Base-by-base conservation (phyloP, 2,888 invertebrate species). In the Formica aserva region DNA sequence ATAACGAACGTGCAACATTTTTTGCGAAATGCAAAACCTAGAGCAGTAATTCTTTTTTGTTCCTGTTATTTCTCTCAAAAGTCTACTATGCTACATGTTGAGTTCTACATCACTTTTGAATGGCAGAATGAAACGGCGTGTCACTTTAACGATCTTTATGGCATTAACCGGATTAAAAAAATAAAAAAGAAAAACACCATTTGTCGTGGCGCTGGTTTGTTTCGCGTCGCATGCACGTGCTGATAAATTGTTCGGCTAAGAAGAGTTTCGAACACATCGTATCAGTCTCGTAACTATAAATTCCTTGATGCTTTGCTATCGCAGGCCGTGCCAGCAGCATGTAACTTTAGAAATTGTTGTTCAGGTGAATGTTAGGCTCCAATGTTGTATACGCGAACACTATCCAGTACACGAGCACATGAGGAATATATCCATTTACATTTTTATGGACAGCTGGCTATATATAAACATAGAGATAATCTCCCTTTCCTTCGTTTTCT, bases 41-140 rank as follows among this genome's bases (percentile, higher is more conserved):
- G 18, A 15, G 18, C n/a, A 41, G 41, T 77, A 29, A 77, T 77
- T 66, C 22, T 77, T 77, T 66, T 77, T 65, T 29, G 55, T 55
- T 38, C 0, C 38, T 66, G 76, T 55, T 38, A 13, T 65, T 66
- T 66, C n/a, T 6, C n/a, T 26, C 9, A 6, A 60, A 76, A 57
- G 63, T 26, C n/a, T 65, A 22, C 6, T 38, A 41, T 18, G 11
- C 45, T 62, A n/a, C 22, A 18, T 22, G 13, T 76, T 41, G 38
- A 13, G 29, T 41, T 35, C 41, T 41, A 9, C 26, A 55, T 13
- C 35, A 45, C 45, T 15, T 15, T 45, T 32, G 6, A 22, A 29
- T 9, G 63, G 22, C 35, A 26, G 32, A 63, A 35, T 48, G 15
- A 63, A 75, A 75, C 8, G n/a, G 9, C 9, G 15, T 22, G 22